phyloP scores from a whole-genome alignment of 1,140 invertebrate species.

The Nylanderia fulva region DNA sequence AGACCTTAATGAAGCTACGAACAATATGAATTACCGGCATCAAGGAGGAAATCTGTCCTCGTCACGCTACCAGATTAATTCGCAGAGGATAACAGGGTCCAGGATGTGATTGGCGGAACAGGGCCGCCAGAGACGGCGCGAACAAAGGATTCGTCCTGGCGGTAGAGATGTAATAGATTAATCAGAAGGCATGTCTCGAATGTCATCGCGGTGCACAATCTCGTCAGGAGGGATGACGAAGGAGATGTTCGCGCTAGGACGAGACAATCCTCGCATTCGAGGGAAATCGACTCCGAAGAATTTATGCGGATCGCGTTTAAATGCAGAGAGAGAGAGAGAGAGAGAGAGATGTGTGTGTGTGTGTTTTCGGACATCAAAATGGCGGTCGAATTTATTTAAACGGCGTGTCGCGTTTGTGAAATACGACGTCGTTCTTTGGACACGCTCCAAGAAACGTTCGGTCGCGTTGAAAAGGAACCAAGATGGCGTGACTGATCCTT shows the following conservation, averaged over 20 bases:
- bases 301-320: slow-evolving; percentile 53
- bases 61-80: slow-evolving; percentile 64
- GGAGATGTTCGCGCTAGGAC: background rate
- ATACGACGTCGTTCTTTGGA: slow-evolving; percentile 48
- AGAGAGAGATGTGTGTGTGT: no score
- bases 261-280: background rate
- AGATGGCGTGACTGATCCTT: slow-evolving; percentile 60
- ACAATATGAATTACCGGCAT: slow-evolving; percentile 32
- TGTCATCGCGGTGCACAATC: slow-evolving; percentile 54
- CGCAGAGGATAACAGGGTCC: slow-evolving; percentile 52
- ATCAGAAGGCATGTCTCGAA: slow-evolving; percentile 66
- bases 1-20: slow-evolving; percentile 31
- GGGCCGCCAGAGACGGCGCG: slow-evolving; percentile 53
- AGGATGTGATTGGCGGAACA: slow-evolving; percentile 66
- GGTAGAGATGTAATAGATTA: slow-evolving; percentile 68
- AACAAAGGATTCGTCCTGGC: slow-evolving; percentile 56
- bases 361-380: slow-evolving; percentile 54
- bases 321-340: slow-evolving; percentile 37
- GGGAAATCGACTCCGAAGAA: slow-evolving; percentile 55
- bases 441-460: slow-evolving; percentile 55
- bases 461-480: slow-evolving; percentile 51
- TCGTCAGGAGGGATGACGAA: slow-evolving; percentile 8
- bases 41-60: slow-evolving; percentile 42
- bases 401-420: slow-evolving; percentile 52
- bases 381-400: slow-evolving; percentile 57